phyloP scores from a whole-genome alignment of 2,888 invertebrate genomes.

The Anoplius nigerrimus region DNA sequence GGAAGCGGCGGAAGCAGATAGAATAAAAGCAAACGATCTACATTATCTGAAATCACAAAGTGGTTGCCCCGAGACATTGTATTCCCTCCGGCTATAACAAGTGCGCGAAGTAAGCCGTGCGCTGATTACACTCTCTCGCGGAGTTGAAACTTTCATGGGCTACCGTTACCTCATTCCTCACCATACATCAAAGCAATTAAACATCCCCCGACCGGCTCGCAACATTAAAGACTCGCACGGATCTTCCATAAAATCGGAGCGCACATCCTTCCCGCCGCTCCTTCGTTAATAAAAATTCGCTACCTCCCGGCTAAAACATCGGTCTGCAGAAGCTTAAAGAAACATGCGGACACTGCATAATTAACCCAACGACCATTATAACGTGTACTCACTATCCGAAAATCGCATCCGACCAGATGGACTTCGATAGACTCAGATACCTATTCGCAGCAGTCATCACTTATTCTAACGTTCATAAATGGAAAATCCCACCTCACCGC shows the following conservation, averaged over 20 bases:
- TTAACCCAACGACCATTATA: too few species aligned
- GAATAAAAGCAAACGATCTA: conserved; percentile 26
- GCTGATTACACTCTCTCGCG: conserved; percentile 43
- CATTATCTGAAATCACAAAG: conserved; percentile 53
- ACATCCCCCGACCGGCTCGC: not conserved
- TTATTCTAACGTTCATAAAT: too few species aligned
- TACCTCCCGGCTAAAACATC: too few species aligned
- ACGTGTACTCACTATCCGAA: too few species aligned
- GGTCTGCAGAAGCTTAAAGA: too few species aligned
- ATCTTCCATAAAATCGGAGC: not conserved
- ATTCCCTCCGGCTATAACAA: conserved; percentile 37
- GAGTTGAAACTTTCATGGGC: conserved; percentile 42
- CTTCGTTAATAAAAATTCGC: too few species aligned
- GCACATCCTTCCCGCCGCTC: too few species aligned
- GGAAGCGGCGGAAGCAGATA: conserved; percentile 19
- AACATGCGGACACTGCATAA: too few species aligned
- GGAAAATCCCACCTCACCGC: too few species aligned
- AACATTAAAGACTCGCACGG: not conserved
- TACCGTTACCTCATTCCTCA: conserved; percentile 35
- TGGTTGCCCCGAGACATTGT: conserved; percentile 52
- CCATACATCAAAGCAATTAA: conserved; percentile 31
- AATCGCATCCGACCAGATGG: too few species aligned
- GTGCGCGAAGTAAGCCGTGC: conserved; percentile 33
- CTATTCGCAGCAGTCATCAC: too few species aligned
- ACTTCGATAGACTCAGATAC: too few species aligned